phyloP scores from a whole-genome alignment of 2,113 vertebrate species.

The Sciurus niger region DNA sequence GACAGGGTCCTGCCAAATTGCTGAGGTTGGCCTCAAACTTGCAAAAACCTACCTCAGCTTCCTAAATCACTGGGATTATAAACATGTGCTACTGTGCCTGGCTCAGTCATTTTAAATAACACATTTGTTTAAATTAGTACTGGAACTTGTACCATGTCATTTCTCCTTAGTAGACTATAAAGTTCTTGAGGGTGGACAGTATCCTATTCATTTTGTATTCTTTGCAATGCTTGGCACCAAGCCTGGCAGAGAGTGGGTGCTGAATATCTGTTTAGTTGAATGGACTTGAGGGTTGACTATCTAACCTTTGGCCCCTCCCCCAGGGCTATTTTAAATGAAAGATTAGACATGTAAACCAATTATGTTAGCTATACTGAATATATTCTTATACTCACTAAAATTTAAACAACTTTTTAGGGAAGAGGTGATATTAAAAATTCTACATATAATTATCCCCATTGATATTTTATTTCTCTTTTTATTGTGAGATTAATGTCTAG shows the following conservation, averaged over 20 bases:
- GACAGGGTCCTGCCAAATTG: no score
- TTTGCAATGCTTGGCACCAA: neutral
- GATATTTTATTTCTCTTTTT: conserved; percentile 36
- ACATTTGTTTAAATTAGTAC: conserved; percentile 28
- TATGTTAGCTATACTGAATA: neutral
- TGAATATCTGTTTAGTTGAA: conserved; percentile 10
- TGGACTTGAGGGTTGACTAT: neutral
- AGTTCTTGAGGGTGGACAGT: neutral
- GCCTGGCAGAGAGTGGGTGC: neutral
- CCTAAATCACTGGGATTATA: no score
- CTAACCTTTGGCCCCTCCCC: neutral
- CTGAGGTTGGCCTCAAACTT: no score
- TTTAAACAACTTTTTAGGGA: conserved; percentile 50
- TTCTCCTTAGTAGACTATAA: neutral
- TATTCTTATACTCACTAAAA: conserved; percentile 51
- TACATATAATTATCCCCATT: conserved; percentile 16
- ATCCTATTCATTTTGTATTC: conserved; percentile 22
- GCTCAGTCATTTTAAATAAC: neutral
- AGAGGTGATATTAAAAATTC: neutral
- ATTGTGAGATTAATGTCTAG: conserved; percentile 39
- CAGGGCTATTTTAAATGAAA: conserved; percentile 51
- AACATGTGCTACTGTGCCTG: no score
- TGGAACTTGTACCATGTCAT: neutral
- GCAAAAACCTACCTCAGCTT: no score
- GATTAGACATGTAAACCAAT: neutral